Percentiles rank a stretch among this genome's conserved stretches.
These are phyloP conservation scores for Leptatherina wallacei DNA, from an alignment of 2,797 vertebrate species.

Conservation along the genomic window DNA sequence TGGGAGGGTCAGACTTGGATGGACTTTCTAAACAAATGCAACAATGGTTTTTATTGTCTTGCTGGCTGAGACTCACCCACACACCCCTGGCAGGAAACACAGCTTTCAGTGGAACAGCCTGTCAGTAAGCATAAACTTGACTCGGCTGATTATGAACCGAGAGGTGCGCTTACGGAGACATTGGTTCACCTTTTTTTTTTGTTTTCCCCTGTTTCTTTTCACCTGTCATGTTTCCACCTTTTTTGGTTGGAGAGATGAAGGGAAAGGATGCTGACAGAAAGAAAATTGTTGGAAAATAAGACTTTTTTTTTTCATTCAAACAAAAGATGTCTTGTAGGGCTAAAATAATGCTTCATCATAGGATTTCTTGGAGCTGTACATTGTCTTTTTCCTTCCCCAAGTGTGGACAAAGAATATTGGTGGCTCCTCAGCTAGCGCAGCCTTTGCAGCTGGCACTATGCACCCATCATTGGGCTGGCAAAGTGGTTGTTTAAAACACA, in stretches of 20 bases:
- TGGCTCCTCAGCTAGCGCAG: conserved; percentile 57
- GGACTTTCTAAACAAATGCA: conserved; percentile 72
- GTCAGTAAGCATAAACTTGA: conserved; percentile 68
- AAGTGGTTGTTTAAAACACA: conserved; percentile 62
- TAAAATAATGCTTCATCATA: conserved; percentile 50
- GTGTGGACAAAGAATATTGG: conserved; percentile 73
- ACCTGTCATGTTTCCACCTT: conserved; percentile 42
- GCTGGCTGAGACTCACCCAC: conserved; percentile 64
- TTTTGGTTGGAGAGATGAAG: conserved; percentile 50
- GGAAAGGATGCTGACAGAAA: conserved; percentile 45
- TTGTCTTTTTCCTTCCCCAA: conserved; percentile 51
- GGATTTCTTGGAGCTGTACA: conserved; percentile 60
- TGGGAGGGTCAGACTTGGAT: conserved; percentile 58
- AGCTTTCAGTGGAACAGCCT: conserved; percentile 56
- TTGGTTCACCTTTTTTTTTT: conserved; percentile 29
- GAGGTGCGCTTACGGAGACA: conserved; percentile 49
- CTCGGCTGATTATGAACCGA: conserved; percentile 68
- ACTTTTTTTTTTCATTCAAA: conserved; percentile 29
- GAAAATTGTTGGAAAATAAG: conserved; percentile 39
- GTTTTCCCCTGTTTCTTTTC: conserved; percentile 11
- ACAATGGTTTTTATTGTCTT: conserved; percentile 77
- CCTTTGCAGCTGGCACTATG: conserved; percentile 67
- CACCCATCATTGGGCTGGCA: conserved; percentile 67
- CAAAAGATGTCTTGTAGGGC: conserved; percentile 7
- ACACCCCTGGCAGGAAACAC: conserved; percentile 60